Conservation (phyloP, 2,888 invertebrate genomes). For the Drosophila kanekoi region DNA sequence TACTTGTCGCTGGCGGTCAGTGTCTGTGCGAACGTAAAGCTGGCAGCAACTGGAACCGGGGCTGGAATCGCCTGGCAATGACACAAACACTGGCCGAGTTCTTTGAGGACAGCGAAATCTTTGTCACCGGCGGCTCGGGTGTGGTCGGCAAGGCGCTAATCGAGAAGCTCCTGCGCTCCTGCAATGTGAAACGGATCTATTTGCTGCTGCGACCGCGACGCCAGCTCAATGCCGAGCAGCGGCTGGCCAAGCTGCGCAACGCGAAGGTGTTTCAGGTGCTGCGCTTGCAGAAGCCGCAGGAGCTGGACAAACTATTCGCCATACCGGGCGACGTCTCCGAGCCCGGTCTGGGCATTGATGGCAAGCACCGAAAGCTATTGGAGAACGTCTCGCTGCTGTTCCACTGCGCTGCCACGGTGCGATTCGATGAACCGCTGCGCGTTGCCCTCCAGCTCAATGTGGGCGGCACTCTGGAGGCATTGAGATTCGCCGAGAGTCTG, state of each 20-base stretch:
- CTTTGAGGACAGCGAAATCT: conserved; percentile 89
- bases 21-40: conserved; percentile 16
- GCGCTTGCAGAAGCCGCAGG: conserved; percentile 61
- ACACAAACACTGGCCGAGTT: conserved; percentile 83
- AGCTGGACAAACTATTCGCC: conserved; percentile 70
- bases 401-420: conserved; percentile 92
- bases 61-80: conserved; percentile 1
- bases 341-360: conserved; percentile 74
- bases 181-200: conserved; percentile 91
- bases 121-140: conserved; percentile 93
- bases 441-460: conserved; percentile 88
- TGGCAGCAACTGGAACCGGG: conserved; percentile 9
- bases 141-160: conserved; percentile 95
- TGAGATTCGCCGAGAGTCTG: conserved; percentile 87
- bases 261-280: conserved; percentile 76
- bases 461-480: conserved; percentile 88
- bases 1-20: conserved; percentile 5
- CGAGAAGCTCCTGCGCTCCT: conserved; percentile 94
- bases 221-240: conserved; percentile 87
- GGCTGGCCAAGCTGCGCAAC: conserved; percentile 87
- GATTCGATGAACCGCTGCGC: conserved; percentile 92
- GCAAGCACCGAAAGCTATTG: conserved; percentile 38
- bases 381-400: conserved; percentile 89
- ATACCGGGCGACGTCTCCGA: conserved; percentile 76
- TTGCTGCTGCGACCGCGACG: conserved; percentile 91